Conservation (phyloP, 1,140 invertebrate genomes). For the Diplogasteroides magnus region DNA sequence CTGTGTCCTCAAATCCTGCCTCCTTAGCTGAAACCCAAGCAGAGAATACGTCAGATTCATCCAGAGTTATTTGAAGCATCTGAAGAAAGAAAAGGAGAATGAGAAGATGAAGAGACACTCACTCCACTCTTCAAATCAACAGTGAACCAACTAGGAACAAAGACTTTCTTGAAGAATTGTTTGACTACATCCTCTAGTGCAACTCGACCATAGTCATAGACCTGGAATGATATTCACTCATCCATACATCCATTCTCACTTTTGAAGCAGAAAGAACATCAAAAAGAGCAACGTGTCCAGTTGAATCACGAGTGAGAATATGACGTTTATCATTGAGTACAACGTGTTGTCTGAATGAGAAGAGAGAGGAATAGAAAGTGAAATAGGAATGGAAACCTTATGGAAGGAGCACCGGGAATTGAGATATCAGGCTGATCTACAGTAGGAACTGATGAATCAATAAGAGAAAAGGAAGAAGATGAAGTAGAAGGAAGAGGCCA, state of each 20-base stretch:
- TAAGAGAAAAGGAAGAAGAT: background rate
- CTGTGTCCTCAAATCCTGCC: slow-evolving; percentile 76
- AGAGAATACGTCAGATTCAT: slow-evolving; percentile 93
- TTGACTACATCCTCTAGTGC: slow-evolving; percentile 90
- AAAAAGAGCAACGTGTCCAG: slow-evolving; percentile 88
- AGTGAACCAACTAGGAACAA: slow-evolving; percentile 98
- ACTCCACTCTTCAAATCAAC: slow-evolving; percentile 96
- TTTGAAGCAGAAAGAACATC: slow-evolving; percentile 77
- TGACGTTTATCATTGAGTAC: slow-evolving; percentile 93
- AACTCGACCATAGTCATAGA: slow-evolving; percentile 78
- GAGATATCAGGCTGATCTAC: slow-evolving; percentile 50
- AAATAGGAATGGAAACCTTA: slow-evolving; percentile 60
- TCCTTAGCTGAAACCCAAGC: slow-evolving; percentile 97
- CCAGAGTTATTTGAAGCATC: slow-evolving; percentile 95
- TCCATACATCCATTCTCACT: slow-evolving; percentile 60
- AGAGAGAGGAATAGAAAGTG: background rate
- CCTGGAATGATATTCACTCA: slow-evolving; percentile 30
- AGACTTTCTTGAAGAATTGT: slow-evolving; percentile 83
- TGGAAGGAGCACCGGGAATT: slow-evolving; percentile 74
- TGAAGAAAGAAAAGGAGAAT: slow-evolving; percentile 56
- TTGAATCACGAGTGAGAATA: slow-evolving; percentile 91
- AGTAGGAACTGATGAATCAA: slow-evolving; percentile 30
- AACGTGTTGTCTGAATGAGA: slow-evolving; percentile 65
- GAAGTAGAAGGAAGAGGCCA: slow-evolving; percentile 7
- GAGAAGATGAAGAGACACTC: slow-evolving; percentile 51